These are phyloP conservation scores for Andricus grossulariae DNA, from an alignment of 1,140 invertebrate species.

Conservation along the genomic window DNA sequence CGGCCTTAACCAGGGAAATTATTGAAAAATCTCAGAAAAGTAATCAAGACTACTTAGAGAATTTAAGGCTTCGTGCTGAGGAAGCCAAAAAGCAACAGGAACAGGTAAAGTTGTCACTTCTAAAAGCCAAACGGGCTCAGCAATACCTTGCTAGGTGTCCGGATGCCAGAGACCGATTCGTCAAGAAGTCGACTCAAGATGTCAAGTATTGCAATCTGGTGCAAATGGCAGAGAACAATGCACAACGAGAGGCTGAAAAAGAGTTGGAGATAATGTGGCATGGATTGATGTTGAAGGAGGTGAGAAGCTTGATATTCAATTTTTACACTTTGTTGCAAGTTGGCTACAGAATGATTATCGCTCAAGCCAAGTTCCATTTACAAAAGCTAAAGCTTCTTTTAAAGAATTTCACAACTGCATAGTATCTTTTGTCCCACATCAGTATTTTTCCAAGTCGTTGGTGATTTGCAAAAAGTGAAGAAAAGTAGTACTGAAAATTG, in stretches of 20 bases:
- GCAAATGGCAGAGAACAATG: conserved; percentile 63
- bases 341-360: too few relatives aligned
- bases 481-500: too few relatives aligned
- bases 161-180: conserved; percentile 47
- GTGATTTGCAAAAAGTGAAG: too few relatives aligned
- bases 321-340: background rate
- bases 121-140: conserved; percentile 60
- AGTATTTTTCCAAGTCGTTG: too few relatives aligned
- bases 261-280: conserved; percentile 58
- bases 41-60: conserved; percentile 41
- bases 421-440: too few relatives aligned
- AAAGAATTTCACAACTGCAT: too few relatives aligned
- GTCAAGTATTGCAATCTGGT: conserved; percentile 61
- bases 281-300: conserved; percentile 53
- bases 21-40: conserved; percentile 44
- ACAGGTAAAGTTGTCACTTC: conserved; percentile 50
- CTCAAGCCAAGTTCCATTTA: too few relatives aligned
- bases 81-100: conserved; percentile 46
- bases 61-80: conserved; percentile 44
- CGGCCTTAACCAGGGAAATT: conserved; percentile 47
- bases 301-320: background rate
- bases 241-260: conserved; percentile 42
- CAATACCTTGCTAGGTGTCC: conserved; percentile 56
- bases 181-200: conserved; percentile 50
- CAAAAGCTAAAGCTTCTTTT: too few relatives aligned